Conservation (phyloP, 2,113 vertebrate genomes). For the Pipra filicauda region DNA sequence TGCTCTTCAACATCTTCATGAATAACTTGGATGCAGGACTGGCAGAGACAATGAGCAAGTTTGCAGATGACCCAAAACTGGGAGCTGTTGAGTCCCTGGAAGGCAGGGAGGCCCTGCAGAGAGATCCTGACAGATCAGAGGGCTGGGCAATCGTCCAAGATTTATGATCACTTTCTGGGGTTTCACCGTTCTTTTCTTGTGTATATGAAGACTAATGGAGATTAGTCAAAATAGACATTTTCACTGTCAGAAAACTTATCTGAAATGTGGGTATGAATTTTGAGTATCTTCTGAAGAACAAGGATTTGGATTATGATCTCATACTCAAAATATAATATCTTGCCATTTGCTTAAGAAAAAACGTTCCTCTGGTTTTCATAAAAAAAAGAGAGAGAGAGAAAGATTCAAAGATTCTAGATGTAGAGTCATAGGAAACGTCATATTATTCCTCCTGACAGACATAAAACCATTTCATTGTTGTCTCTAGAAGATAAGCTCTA, state of each 20-base stretch:
- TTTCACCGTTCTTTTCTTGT: neutral
- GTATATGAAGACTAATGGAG: neutral
- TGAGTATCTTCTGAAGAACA: neutral
- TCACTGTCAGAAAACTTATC: neutral
- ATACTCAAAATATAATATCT: neutral
- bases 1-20: neutral
- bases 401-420: neutral
- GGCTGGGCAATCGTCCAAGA: neutral
- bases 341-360: neutral
- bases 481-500: neutral
- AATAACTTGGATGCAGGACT: neutral
- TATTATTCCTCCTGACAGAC: neutral
- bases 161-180: neutral
- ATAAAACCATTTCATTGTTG: neutral
- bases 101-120: neutral
- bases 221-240: neutral
- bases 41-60: neutral
- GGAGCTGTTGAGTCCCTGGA: neutral
- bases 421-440: neutral
- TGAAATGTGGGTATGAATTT: neutral
- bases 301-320: neutral
- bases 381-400: neutral
- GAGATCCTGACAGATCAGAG: neutral
- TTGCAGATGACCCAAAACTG: neutral
- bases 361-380: neutral